Evolutionary conservation across 2,888 invertebrate genomes (phyloP).

Genomic region (Ptychoptera albimana): DNA sequence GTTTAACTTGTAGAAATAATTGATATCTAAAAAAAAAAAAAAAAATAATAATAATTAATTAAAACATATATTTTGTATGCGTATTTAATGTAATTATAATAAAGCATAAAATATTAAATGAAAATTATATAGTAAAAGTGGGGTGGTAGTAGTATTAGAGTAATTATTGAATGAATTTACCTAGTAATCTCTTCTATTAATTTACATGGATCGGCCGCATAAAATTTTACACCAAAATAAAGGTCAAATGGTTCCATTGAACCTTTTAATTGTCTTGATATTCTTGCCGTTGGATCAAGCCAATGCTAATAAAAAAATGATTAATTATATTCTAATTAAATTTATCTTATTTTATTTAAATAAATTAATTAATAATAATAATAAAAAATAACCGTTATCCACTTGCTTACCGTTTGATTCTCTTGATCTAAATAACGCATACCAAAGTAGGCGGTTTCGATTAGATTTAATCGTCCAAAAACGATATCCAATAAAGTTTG

Average conservation of each 20-base stretch:
- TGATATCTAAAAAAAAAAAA: constrained; percentile 57
- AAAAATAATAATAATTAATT: background rate
- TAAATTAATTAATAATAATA: background rate
- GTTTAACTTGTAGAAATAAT: constrained; percentile 91
- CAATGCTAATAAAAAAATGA: constrained; percentile 61
- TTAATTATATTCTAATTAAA: background rate
- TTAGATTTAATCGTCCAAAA: constrained; percentile 79
- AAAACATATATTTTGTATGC: background rate
- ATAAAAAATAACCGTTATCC: background rate
- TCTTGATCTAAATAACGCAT: constrained; percentile 82
- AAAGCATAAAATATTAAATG: too few species aligned
- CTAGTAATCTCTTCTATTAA: constrained; percentile 90
- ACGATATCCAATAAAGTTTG: constrained; percentile 84
- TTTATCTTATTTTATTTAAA: background rate
- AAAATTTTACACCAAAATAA: constrained; percentile 95
- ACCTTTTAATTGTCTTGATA: constrained; percentile 74
- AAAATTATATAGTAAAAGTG: too few species aligned
- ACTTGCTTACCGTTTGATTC: constrained; percentile 72
- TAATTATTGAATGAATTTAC: constrained; percentile 41
- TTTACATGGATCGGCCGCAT: constrained; percentile 93
- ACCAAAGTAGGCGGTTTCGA: constrained; percentile 94
- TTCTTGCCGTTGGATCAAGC: constrained; percentile 81
- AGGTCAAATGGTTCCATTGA: constrained; percentile 59
- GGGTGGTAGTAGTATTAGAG: too few species aligned
- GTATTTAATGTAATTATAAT: too few species aligned